Base-by-base conservation (phyloP, 2,888 invertebrate genomes). In the Hyposoter dolosus region DNA sequence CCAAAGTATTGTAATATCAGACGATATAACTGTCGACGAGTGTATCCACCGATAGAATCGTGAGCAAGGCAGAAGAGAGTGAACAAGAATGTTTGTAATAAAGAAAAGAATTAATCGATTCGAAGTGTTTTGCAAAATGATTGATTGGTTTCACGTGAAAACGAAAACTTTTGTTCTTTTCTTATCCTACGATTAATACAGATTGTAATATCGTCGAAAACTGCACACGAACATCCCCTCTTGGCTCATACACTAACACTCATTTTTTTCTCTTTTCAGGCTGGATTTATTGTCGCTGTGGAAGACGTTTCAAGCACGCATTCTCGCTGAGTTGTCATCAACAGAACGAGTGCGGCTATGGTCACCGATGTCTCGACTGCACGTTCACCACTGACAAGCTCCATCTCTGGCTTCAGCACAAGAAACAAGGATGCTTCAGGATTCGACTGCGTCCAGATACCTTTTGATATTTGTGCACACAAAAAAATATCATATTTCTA, bases 31-130 rank as follows among this genome's bases (percentile, higher is more conserved):
- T 19, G 43, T 68, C 23, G 19, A 68, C 12, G 87, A 90, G 89
- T 92, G 91, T 93, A 92, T 88, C 88, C 90, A 87, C 89, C 40
- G 88, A 90, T 91, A 56, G 28, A 92, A 91, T 84, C 87, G 88
- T 90, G 87, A 90, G 84, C 40, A 3, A 35, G 43, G 35, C 35
- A 87, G 89, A 87, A 32, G 45, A 87, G 87, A 90, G 88, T 85
- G 85, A 87, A 89, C 88, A 90, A 88, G 78, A 82, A 86, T 78
- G 83, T 71, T 88, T 90, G 71, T 91, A 93, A 93, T 93, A 93
- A 93, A 92, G 88, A 92, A 92, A 89, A 90, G 86, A 90, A 92
- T 92, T 92, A 91, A 92, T 91, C 91, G 91, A 90, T 92, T 65
- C 3, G 1, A 15, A 65, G n/a, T 35, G 65, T 32, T 32, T 17